Evolutionary conservation across 2,888 invertebrate species (phyloP).

Genomic region (Nysson spinosus): DNA sequence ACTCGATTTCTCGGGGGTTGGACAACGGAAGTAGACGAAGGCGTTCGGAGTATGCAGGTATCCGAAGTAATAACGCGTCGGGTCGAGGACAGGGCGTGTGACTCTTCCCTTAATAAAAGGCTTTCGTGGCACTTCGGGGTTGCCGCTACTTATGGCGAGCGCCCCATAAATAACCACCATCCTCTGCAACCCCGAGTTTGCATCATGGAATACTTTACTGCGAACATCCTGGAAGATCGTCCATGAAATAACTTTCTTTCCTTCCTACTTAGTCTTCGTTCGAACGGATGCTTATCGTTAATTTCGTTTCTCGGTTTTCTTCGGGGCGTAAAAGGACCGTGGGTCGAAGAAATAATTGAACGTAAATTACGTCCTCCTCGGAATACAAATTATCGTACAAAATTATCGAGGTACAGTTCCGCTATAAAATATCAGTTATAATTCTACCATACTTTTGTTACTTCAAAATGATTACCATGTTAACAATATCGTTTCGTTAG

Average conservation of each 20-base stretch:
- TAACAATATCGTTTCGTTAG: too few relatives aligned
- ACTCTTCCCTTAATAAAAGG: slow-evolving; percentile 66
- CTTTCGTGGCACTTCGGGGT: slow-evolving; percentile 62
- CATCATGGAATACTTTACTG: slow-evolving; percentile 15
- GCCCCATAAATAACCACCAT: slow-evolving; percentile 58
- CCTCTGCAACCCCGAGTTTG: background rate
- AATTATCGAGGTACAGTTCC: too few relatives aligned
- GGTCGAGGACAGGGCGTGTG: slow-evolving; percentile 32
- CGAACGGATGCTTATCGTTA: too few relatives aligned
- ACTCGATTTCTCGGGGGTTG: too few relatives aligned
- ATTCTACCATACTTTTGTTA: too few relatives aligned
- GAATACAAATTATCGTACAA: too few relatives aligned
- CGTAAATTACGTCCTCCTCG: too few relatives aligned
- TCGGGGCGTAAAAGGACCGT: too few relatives aligned
- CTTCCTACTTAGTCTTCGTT: background rate
- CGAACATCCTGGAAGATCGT: background rate
- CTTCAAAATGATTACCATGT: too few relatives aligned
- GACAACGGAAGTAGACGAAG: slow-evolving; percentile 14
- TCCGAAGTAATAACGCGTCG: slow-evolving; percentile 65
- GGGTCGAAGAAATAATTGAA: too few relatives aligned
- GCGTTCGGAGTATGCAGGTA: slow-evolving; percentile 60
- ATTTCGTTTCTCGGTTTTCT: too few relatives aligned
- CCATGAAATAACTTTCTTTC: background rate
- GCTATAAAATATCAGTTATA: too few relatives aligned
- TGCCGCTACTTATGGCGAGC: slow-evolving; percentile 50